Evolutionary conservation across 64 coral and sea anemone species (phyloP), one percentile per base, ranked within the genome.

Genomic region (Porites lutea): DNA sequence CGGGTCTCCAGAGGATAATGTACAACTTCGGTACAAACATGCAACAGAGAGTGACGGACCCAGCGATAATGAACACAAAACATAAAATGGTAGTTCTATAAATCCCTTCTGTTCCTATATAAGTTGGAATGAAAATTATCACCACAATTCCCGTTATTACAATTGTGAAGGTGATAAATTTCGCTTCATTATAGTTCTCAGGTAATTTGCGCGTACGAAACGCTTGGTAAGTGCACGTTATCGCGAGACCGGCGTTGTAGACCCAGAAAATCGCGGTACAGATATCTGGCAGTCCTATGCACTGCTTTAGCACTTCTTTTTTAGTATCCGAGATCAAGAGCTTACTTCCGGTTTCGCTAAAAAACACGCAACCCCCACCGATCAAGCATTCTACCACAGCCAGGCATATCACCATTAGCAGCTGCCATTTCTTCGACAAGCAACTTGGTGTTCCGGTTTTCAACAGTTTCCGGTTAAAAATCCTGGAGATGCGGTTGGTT

Each of bases 21-120:
- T 96, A 96, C 63, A 96, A 49, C 45, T 96, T 96, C 0, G 95
- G 95, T 57, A 96, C 90, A 77, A 96, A 93, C 83, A 96, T 96
- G 46, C 95, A 96, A 5, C 86, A 80, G 63, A 93, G 79, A 2
- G 95, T 91, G 12, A 87, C 52, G 1, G 90, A 83, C 2, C 86
- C 91, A 14, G 90, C 95, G 8, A 96, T 96, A 51, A 96, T 93
- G 50, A 96, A 96, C 43, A 96, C 95, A 48, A 93, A 96, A 57
- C 90, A 96, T 3, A 87, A 93, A 7, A 96, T 93, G 18, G 78
- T 91, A 48, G 95, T 96, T 58, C 95, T 87, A 68, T 96, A 96
- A 43, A 96, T 86, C 11, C 92, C 78, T 48, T 80, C 89, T 13
- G 95, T 96, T 21, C 95, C 95, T 15, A 93, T 89, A 70, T 96